Evolutionary conservation across 2,888 invertebrate species (phyloP).

Genomic region (Drosophila gaucha): DNA sequence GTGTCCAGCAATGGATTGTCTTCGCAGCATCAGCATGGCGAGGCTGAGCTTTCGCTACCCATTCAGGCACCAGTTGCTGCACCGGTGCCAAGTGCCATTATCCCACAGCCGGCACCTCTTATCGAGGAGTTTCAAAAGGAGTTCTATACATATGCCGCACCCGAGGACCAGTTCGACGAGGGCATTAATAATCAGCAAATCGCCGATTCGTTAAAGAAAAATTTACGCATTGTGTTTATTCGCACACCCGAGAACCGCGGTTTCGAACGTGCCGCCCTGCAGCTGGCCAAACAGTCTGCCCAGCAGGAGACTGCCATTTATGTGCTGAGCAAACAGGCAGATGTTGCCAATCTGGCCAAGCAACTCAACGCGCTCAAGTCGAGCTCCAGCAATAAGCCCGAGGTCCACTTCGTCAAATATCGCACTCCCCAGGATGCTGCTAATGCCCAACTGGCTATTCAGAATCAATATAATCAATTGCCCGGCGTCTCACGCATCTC

Average conservation of each 20-base stretch:
- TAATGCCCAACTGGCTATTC: slow-evolving; percentile 81
- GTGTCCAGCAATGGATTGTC: slow-evolving; percentile 34
- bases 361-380: slow-evolving; percentile 74
- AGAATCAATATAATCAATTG: slow-evolving; percentile 80
- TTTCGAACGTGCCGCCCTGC: slow-evolving; percentile 75
- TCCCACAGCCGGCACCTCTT: slow-evolving; percentile 57
- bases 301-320: slow-evolving; percentile 82
- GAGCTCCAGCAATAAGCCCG: slow-evolving; percentile 72
- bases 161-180: slow-evolving; percentile 80
- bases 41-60: slow-evolving; percentile 63
- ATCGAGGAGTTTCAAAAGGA: slow-evolving; percentile 77
- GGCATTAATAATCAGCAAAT: slow-evolving; percentile 62
- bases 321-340: slow-evolving; percentile 81
- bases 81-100: slow-evolving; percentile 22
- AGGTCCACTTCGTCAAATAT: slow-evolving; percentile 83
- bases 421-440: slow-evolving; percentile 82
- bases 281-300: slow-evolving; percentile 74
- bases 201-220: slow-evolving; percentile 73
- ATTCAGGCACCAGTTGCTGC: slow-evolving; percentile 36
- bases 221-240: slow-evolving; percentile 82
- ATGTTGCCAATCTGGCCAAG: slow-evolving; percentile 72
- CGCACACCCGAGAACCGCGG: slow-evolving; percentile 81
- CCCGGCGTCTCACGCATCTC: slow-evolving; percentile 78
- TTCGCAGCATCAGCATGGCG: slow-evolving; percentile 47
- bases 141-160: slow-evolving; percentile 81